Base-by-base conservation (phyloP, 2,888 invertebrate genomes). In the Mythimna pallens region DNA sequence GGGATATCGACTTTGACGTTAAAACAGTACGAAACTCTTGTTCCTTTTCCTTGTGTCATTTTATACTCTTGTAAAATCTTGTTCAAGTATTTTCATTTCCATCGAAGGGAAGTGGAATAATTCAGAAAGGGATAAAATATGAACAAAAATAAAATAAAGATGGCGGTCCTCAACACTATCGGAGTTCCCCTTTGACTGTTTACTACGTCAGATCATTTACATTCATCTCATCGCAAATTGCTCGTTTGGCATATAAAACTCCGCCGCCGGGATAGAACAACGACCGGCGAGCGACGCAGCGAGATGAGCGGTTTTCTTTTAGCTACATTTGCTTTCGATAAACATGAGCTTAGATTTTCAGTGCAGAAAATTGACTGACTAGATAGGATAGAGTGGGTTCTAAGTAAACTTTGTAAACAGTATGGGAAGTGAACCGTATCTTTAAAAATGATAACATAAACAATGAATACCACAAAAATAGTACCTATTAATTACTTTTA, bases 231-330 rank as follows among this genome's bases (percentile, higher is more conserved):
- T 76, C 71, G 78, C 81, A 83, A 86, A 86, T 81, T 81, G 83
- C 74, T 82, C 80, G 78, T 78, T 86, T 84, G 81, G 80, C 78
- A 82, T 85, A 86, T 84, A 88, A 85, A 86, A 88, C 57, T 81
- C 73, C 34, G 79, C 70, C 70, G 74, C 67, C 69, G 77, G 75
- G 61, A 54, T 73, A 76, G 73, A 73, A 73, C 79, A 88, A 76
- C 65, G 78, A 64, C 58, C 65, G 67, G 71, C 62, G 70, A 78
- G 65, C 59, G 62, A 47, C 73, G 65, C 70, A 70, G 55, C 30
- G 67, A 70, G 62, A 66, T 73, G 47, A 65, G 63, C 50, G 36
- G 36, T 69, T 76, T 76, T 82, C 61, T 70, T 66, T 81, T 64
- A 73, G 55, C 40, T 66, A 69, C 52, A 62, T 73, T 80, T 80